Evolutionary conservation across 2,797 vertebrate genomes (phyloP).

Genomic region (Alcedo quadribrachys): DNA sequence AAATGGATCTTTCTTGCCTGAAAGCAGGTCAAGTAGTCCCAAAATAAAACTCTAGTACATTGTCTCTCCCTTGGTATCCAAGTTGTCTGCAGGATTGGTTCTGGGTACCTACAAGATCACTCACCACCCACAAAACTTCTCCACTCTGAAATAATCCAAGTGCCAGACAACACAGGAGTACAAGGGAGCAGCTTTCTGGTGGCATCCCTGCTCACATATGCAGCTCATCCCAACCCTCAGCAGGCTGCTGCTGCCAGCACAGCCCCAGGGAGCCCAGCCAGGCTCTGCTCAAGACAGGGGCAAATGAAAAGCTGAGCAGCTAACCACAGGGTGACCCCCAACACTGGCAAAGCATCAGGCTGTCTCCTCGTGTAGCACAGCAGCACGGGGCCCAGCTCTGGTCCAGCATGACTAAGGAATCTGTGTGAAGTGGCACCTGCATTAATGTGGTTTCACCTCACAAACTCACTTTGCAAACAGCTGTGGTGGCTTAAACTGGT

Average conservation of each 20-base stretch:
- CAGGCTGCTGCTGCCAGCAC: not conserved
- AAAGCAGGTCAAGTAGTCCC: constrained; percentile 32
- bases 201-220: not conserved
- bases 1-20: not conserved
- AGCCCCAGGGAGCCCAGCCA: not conserved
- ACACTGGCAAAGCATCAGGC: not conserved
- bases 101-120: not conserved
- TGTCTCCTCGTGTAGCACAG: not conserved
- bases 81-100: not conserved
- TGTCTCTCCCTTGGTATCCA: not conserved
- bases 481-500: not conserved
- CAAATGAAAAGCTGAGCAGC: not conserved
- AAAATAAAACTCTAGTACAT: constrained; percentile 22
- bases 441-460: not conserved
- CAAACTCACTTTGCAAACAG: not conserved
- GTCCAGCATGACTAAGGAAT: not conserved
- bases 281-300: not conserved
- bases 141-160: constrained; percentile 25
- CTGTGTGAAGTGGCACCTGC: not conserved
- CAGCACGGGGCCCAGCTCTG: not conserved
- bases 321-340: not conserved
- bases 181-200: not conserved
- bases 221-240: not conserved
- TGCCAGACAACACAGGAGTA: constrained; percentile 39
- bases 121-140: constrained; percentile 42